Base-by-base conservation (phyloP, 2,113 vertebrate genomes). In the Elaphurus davidianus region DNA sequence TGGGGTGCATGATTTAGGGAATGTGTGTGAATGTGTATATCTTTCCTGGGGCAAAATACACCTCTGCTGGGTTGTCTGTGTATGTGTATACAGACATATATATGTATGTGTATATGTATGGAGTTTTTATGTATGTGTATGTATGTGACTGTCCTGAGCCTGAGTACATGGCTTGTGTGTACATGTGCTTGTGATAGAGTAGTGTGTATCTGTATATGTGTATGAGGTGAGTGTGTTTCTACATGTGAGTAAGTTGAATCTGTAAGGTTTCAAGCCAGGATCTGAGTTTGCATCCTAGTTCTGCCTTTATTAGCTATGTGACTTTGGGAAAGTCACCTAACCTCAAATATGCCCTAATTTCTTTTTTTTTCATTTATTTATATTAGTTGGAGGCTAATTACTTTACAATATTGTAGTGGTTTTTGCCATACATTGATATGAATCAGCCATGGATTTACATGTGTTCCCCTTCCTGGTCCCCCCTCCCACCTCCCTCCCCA, bases 201-300 rank as follows among this genome's bases (percentile, higher is more conserved):
- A 6, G n/a, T 84, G 3, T 91, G 50, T 96, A 60, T 90, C 55
- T 95, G 43, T 76, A 47, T 64, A 33, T 78, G 36, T 85, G 13
- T 57, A 59, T 92, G 54, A 60, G 13, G 30, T 92, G 43, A 95
- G 40, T 89, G 28, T 90, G 36, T 91, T 98, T 96, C 88, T 95
- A 27, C 47, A 74, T 59, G 50, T 94, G 60, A 96, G 27, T 94
- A 79, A 94, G 43, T 74, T 96, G 43, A 21, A 79, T 94, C 57
- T 95, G 2, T 54, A 78, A 81, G 74, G n/a, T 93, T 40, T 96
- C 93, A 74, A 95, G 74, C 71, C 45, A 85, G 54, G 28, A 54
- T 96, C 43, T 94, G 16, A 23, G 12, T 95, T 94, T 88, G 47
- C 83, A 96, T 96, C 33, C n/a, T 96, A 59, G 52, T 96, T 98